Percentiles rank a stretch among this genome's conserved stretches.
Evolutionary conservation across 2,113 vertebrate species (phyloP).

Genomic region (Tyto alba): DNA sequence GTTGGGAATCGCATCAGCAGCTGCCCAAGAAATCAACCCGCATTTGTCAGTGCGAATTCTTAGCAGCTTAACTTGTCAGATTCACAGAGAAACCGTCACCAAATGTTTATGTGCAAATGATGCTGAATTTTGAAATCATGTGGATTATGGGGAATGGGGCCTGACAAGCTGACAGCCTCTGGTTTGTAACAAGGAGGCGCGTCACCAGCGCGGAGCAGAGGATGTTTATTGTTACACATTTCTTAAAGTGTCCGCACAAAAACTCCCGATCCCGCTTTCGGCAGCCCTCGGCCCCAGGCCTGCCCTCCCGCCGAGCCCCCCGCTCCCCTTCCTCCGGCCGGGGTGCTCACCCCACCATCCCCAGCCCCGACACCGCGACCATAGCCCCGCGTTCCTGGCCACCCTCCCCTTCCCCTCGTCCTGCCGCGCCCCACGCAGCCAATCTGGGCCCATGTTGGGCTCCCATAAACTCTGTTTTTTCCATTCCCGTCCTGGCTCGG

Average conservation of each 20-base stretch:
- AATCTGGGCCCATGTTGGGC: constrained; percentile 59
- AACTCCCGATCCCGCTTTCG: constrained; percentile 58
- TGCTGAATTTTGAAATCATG: constrained; percentile 80
- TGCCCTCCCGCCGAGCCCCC: background rate
- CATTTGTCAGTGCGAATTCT: constrained; percentile 77
- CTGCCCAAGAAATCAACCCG: constrained; percentile 73
- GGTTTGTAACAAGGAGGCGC: constrained; percentile 82
- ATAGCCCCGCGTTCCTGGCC: background rate
- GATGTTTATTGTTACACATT: constrained; percentile 81
- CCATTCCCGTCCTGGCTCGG: constrained; percentile 55
- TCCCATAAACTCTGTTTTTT: constrained; percentile 66
- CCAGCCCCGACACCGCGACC: background rate
- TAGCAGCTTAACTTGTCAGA: constrained; percentile 84
- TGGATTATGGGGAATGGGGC: constrained; percentile 81
- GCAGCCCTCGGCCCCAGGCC: background rate
- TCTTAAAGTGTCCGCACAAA: constrained; percentile 72
- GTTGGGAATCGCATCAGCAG: constrained; percentile 74
- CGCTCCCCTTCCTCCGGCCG: accelerated
- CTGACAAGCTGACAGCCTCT: constrained; percentile 85
- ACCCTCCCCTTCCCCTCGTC: constrained; percentile 49
- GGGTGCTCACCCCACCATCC: background rate
- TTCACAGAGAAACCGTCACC: constrained; percentile 78
- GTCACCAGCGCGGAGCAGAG: constrained; percentile 75
- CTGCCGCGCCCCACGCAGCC: constrained; percentile 21
- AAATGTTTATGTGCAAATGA: constrained; percentile 82